phyloP scores from a whole-genome alignment of 2,797 vertebrate genomes.

The Carcharodon carcharias region DNA sequence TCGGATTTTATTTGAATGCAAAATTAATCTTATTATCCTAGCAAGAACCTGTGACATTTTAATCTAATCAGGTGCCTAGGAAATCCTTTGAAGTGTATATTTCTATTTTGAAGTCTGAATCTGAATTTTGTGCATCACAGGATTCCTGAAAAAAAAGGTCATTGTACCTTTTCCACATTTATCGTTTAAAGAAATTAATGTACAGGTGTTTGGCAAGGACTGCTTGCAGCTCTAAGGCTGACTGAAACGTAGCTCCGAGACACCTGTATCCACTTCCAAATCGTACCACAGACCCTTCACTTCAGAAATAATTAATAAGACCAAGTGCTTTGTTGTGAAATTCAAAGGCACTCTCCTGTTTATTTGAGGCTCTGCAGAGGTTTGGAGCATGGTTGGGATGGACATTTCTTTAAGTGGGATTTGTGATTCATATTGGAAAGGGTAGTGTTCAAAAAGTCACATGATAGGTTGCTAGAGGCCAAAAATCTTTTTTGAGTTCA shows the following conservation, averaged over 20 bases:
- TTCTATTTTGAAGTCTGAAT: background rate
- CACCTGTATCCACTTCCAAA: background rate
- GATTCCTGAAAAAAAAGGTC: background rate
- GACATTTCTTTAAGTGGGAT: background rate
- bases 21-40: background rate
- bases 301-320: background rate
- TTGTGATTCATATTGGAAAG: background rate
- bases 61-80: background rate
- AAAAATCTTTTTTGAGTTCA: background rate
- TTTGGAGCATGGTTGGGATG: too few relatives aligned
- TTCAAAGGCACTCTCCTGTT: background rate
- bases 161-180: background rate
- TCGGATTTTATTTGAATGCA: background rate
- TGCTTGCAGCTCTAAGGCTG: background rate
- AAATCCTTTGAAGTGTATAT: background rate
- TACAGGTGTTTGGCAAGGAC: constrained; percentile 14
- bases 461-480: background rate
- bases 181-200: background rate
- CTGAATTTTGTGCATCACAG: background rate
- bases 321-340: background rate
- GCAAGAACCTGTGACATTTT: background rate
- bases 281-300: too few relatives aligned
- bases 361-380: background rate
- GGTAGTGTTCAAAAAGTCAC: background rate
- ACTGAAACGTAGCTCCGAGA: background rate